Base-by-base conservation (phyloP, 2,113 vertebrate species). In the Symphodus melops region DNA sequence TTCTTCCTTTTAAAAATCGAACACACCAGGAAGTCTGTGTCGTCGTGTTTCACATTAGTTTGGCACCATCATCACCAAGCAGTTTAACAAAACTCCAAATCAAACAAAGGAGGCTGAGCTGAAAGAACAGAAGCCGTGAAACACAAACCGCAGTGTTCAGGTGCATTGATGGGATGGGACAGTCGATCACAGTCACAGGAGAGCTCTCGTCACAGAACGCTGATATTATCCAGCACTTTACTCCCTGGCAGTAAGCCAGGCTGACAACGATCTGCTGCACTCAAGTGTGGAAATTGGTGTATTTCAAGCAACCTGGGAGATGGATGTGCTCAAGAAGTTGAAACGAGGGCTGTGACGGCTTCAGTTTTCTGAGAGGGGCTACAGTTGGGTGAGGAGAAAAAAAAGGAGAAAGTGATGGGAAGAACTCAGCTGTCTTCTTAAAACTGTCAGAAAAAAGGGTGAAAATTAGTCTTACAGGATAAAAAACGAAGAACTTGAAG, bases 161-260 rank as follows among this genome's bases (percentile, higher is more conserved):
- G 8, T 44, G 52, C 54, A 56, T 73, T 72, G 63, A 83, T 55
- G 21, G 21, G 46, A 46, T 53, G 20, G 65, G 62, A 73, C 52
- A 5, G 49, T 51, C n/a, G 56, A 51, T 25, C 58, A 63, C 53
- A 21, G 68, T 68, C 76, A 65, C 68, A 65, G 66, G 55, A 77
- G 74, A 48, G 46, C 14, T 48, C 6, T 48, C 46, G 17, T 48
- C 46, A 48, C 62, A 49, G 64, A 23, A 65, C 42, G 68, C 80
- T 82, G 53, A 48, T 48, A 19, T 48, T 48, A 48, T 17, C 46
- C 46, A 19, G 14, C 46, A 48, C 16, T 17, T 48, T 17, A 62
- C 63, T 84, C 42, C 41, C 60, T 75, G 86, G 66, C 71, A 72
- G 19, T 62, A 37, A 48, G 71, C 81, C 71, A 58, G 58, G 73